Evolutionary conservation across 1,140 invertebrate species (phyloP).

Genomic region (Vollenhovia emeryi): DNA sequence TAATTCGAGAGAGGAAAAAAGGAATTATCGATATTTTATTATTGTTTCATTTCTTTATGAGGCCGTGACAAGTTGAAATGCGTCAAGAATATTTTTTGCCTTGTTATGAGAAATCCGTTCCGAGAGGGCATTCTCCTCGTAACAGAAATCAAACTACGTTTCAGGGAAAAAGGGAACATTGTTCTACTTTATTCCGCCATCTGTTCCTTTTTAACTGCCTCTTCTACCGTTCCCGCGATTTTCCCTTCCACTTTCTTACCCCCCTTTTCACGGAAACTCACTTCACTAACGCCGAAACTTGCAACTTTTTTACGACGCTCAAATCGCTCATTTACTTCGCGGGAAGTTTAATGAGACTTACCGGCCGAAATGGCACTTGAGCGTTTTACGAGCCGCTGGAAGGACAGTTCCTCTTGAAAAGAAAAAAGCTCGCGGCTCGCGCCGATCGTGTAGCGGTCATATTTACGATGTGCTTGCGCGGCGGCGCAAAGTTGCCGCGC

Average conservation of each 20-base stretch:
- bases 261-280: slow-evolving; percentile 6
- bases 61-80: too few species aligned
- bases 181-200: neutral
- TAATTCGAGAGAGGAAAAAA: too few species aligned
- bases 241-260: slow-evolving; percentile 4
- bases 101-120: too few species aligned
- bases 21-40: too few species aligned
- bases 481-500: neutral
- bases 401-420: neutral
- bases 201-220: neutral
- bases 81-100: too few species aligned
- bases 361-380: slow-evolving; percentile 11
- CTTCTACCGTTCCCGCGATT: neutral
- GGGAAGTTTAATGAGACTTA: slow-evolving; percentile 62
- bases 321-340: slow-evolving; percentile 58
- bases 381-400: slow-evolving; percentile 42
- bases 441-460: neutral
- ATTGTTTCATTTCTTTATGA: too few species aligned
- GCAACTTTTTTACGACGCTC: slow-evolving; percentile 63
- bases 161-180: neutral
- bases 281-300: slow-evolving; percentile 38
- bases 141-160: neutral
- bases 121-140: neutral
- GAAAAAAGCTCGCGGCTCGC: neutral
- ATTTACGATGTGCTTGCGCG: neutral